Conservation (phyloP, 2,888 invertebrate species). For the Oscheius sp. region DNA sequence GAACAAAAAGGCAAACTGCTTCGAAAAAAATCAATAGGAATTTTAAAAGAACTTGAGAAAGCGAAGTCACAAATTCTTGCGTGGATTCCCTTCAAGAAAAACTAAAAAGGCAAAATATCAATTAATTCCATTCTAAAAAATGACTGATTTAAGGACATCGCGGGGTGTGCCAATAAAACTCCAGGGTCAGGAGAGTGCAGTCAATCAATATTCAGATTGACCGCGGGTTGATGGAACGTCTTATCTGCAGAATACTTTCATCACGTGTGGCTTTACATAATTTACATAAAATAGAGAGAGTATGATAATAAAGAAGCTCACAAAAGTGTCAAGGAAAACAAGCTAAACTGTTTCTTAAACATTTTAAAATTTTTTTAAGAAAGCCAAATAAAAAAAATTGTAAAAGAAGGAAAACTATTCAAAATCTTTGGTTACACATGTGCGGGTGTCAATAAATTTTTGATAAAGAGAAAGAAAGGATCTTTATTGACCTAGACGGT, state of each 20-base stretch:
- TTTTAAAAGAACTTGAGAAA: not conserved
- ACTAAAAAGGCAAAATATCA: not conserved
- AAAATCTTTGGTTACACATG: too few species aligned
- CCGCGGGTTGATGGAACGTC: not conserved
- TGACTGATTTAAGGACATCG: not conserved
- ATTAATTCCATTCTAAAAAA: not conserved
- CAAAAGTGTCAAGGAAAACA: not conserved
- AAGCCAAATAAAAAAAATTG: not conserved
- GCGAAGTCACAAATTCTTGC: not conserved
- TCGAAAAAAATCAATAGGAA: not conserved
- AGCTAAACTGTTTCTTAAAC: not conserved
- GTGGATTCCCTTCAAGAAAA: not conserved
- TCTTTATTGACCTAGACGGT: too few species aligned
- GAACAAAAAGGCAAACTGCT: not conserved
- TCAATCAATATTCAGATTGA: conserved; percentile 8
- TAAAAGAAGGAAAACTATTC: not conserved
- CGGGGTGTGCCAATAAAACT: conserved; percentile 8
- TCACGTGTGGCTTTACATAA: not conserved
- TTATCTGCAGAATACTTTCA: conserved; percentile 4
- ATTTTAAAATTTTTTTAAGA: not conserved
- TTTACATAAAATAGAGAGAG: not conserved
- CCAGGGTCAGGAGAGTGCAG: conserved; percentile 19
- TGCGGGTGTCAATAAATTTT: too few species aligned
- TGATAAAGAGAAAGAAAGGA: too few species aligned
- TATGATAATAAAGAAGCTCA: not conserved